phyloP scores from a whole-genome alignment of 1,140 invertebrate genomes.

The Scaptomyza hsui region DNA sequence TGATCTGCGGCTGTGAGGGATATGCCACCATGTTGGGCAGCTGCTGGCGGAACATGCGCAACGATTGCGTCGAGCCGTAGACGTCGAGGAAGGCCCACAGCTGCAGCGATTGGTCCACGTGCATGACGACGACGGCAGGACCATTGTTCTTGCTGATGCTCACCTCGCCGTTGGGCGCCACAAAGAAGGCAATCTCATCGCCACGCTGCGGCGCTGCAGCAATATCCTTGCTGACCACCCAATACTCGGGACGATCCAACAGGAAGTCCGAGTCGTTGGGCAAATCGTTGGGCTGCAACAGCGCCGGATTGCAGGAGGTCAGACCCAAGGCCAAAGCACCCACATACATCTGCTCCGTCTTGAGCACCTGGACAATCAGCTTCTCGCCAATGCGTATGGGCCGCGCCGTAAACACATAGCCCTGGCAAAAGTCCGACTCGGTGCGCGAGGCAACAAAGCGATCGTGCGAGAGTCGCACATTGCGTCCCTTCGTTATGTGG shows the following conservation, averaged over 20 bases:
- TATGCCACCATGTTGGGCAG: slow-evolving; percentile 80
- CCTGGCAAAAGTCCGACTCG: slow-evolving; percentile 95
- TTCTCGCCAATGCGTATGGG: slow-evolving; percentile 94
- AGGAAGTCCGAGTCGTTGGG: slow-evolving; percentile 97
- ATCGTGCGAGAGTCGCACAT: slow-evolving; percentile 92
- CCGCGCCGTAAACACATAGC: slow-evolving; percentile 95
- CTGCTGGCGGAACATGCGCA: slow-evolving; percentile 87
- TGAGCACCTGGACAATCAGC: slow-evolving; percentile 93
- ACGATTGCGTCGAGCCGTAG: slow-evolving; percentile 95
- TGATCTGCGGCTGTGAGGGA: slow-evolving; percentile 73
- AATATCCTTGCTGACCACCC: slow-evolving; percentile 97
- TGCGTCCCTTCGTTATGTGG: slow-evolving; percentile 92
- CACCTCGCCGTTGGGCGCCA: slow-evolving; percentile 94
- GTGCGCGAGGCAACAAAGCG: slow-evolving; percentile 91
- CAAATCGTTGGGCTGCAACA: slow-evolving; percentile 89
- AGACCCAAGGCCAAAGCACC: slow-evolving; percentile 95
- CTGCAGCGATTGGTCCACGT: slow-evolving; percentile 94
- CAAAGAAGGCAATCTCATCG: slow-evolving; percentile 95
- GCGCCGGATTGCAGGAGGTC: slow-evolving; percentile 95
- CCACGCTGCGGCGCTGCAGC: slow-evolving; percentile 92
- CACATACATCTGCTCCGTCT: slow-evolving; percentile 93
- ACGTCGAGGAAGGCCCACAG: slow-evolving; percentile 98
- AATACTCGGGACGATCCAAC: slow-evolving; percentile 97
- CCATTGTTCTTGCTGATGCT: slow-evolving; percentile 95
- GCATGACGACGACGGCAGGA: slow-evolving; percentile 93